Percentiles rank a stretch among this genome's conserved stretches.
Evolutionary conservation across 2,113 vertebrate genomes (phyloP).

Genomic region (Dasyornis broadbenti): DNA sequence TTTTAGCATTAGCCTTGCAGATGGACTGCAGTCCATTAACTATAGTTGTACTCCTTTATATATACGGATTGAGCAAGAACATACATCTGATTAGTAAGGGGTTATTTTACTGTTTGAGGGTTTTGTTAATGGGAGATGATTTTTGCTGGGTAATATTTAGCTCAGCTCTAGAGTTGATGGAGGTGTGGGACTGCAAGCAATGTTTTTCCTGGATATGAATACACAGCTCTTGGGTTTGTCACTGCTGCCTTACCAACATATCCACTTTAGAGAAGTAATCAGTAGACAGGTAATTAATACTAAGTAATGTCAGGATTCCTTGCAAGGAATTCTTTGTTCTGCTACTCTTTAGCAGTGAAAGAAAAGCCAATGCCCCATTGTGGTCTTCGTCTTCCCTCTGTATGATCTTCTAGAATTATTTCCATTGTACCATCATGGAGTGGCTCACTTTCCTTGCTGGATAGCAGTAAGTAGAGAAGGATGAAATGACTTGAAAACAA

Average conservation of each 20-base stretch:
- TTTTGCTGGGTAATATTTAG: not conserved
- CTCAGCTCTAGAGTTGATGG: not conserved
- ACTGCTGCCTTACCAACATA: not conserved
- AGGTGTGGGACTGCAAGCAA: accelerated
- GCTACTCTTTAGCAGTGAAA: not conserved
- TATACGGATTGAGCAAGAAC: not conserved
- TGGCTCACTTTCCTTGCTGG: not conserved
- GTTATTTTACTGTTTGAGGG: not conserved
- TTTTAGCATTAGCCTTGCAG: not conserved
- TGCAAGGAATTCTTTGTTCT: not conserved
- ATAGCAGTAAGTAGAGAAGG: not conserved
- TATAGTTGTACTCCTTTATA: not conserved
- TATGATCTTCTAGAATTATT: not conserved
- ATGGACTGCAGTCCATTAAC: not conserved
- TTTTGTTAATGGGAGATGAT: not conserved
- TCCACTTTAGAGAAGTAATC: not conserved
- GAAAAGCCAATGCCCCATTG: not conserved
- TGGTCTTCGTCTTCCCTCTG: not conserved
- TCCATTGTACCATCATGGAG: not conserved
- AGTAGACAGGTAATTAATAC: not conserved
- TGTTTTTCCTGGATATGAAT: not conserved
- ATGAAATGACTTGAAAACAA: not conserved
- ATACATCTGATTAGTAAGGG: not conserved
- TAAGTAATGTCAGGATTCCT: not conserved
- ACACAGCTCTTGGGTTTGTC: not conserved